Conservation (phyloP, 1,140 invertebrate species). For the Drosophila mojavensis region DNA sequence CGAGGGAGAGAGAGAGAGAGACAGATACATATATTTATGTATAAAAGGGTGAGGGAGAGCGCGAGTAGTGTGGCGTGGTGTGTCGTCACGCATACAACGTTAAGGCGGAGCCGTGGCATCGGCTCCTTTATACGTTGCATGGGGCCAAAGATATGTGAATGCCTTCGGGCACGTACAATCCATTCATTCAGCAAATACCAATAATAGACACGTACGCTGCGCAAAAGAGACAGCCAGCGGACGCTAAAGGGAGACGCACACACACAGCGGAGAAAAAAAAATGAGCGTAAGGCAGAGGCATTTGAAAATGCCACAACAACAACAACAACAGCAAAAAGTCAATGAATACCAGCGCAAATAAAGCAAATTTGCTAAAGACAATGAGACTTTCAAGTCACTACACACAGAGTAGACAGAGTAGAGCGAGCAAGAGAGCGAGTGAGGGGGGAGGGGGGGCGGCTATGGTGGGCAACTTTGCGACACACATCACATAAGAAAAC, state of each 20-base stretch:
- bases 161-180: slow-evolving; percentile 78
- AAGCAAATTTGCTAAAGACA: slow-evolving; percentile 81
- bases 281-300: slow-evolving; percentile 44
- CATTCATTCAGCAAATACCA: slow-evolving; percentile 82
- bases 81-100: slow-evolving; percentile 48
- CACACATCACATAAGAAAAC: slow-evolving; percentile 80
- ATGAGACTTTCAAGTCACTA: slow-evolving; percentile 66
- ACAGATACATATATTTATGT: background rate
- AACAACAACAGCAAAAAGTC: slow-evolving; percentile 57
- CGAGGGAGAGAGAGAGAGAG: slow-evolving; percentile 7
- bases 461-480: slow-evolving; percentile 31
- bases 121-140: slow-evolving; percentile 35
- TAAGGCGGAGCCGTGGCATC: slow-evolving; percentile 60
- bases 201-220: slow-evolving; percentile 76
- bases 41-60: background rate
- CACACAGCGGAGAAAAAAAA: slow-evolving; percentile 9
- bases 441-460: background rate
- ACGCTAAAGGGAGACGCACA: background rate
- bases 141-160: slow-evolving; percentile 68
- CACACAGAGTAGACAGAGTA: background rate
- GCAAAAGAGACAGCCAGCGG: slow-evolving; percentile 21
- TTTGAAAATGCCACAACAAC: slow-evolving; percentile 69
- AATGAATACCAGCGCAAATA: slow-evolving; percentile 77
- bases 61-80: background rate
- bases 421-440: background rate